Base-by-base conservation (phyloP, 2,797 vertebrate genomes). In the Sarcoramphus papa region DNA sequence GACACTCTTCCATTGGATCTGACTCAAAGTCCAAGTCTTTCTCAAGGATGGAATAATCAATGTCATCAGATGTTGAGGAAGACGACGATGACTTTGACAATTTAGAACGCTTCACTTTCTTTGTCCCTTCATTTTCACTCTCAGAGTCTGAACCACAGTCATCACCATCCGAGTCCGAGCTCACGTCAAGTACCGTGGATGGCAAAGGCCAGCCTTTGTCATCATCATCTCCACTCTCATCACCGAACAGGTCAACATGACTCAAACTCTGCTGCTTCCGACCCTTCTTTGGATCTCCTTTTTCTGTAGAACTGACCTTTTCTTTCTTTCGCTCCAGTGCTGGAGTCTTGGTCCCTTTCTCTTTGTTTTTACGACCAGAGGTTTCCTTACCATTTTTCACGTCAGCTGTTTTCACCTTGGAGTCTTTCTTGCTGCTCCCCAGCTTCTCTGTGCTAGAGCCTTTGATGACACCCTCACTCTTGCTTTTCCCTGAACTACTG, bases 1-100 rank as follows among this genome's bases (percentile, higher is more conserved):
- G 98, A 92, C 99, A 99, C 97, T 99, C 99, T 94, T 99, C 99
- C 99, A 99, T 99, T 2, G 99, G 99, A 89, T 99, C 99, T 0
- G 98, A 98, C 89, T 99, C 99, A 3, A 99, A 99, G 95, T 99
- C 99, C 69, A 99, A 78, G 57, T 99, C 98, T 47, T 97, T 98
- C 95, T 99, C 99, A 59, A 99, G 98, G 74, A 97, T 64, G 1
- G 98, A 97, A 85, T 98, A 98, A 97, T 99, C 99, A 6, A 98
- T 94, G 7, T 96, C 98, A 7, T 95, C 93, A 3, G 92, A 96
- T 0, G 96, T 91, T 4, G 98, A 98, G 5, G 97, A 98, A 6
- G 98, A 98, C 0, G 98, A 98, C 0, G 97, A 96, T 0, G 98
- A 96, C 4, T 96, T 97, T 33, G 98, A 97, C 80, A 97, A 90